phyloP scores from a whole-genome alignment of 2,113 vertebrate genomes.

The Dolichotis patagonum region DNA sequence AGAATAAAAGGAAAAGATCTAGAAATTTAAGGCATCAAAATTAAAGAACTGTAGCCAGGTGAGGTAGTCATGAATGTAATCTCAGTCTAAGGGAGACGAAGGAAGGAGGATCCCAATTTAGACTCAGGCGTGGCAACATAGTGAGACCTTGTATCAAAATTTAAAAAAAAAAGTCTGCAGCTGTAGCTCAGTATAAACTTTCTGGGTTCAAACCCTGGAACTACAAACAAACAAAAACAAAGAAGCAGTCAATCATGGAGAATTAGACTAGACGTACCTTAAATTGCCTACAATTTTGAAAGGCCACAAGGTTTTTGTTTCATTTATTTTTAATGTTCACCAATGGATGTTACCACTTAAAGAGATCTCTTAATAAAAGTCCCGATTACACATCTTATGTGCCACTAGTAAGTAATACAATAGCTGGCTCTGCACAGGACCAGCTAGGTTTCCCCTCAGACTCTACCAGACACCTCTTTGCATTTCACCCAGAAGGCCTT shows the following conservation, averaged over 20 bases:
- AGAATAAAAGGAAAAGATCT: not conserved
- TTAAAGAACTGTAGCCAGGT: not conserved
- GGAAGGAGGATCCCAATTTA: not conserved
- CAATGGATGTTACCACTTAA: not conserved
- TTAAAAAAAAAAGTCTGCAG: not conserved
- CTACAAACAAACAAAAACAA: not conserved
- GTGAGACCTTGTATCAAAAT: not conserved
- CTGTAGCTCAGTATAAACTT: not conserved
- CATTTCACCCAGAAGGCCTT: not conserved
- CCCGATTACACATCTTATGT: not conserved
- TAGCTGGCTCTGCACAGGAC: not conserved
- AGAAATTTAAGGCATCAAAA: not conserved
- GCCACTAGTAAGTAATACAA: not conserved
- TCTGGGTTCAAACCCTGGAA: not conserved
- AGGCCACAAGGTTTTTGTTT: not conserved
- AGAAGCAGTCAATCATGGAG: not conserved
- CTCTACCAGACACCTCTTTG: not conserved
- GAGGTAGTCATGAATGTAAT: not conserved
- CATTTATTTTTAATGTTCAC: constrained; percentile 29
- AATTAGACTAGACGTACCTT: not conserved
- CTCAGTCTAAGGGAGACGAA: not conserved
- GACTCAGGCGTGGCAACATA: not conserved
- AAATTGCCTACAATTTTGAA: not conserved
- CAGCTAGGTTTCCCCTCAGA: not conserved
- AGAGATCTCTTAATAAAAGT: not conserved